A percentile compares a stretch with the other conserved stretches of the same genome.
phyloP scores from a whole-genome alignment of 1,140 invertebrate species.

The Orchestia grillus region DNA sequence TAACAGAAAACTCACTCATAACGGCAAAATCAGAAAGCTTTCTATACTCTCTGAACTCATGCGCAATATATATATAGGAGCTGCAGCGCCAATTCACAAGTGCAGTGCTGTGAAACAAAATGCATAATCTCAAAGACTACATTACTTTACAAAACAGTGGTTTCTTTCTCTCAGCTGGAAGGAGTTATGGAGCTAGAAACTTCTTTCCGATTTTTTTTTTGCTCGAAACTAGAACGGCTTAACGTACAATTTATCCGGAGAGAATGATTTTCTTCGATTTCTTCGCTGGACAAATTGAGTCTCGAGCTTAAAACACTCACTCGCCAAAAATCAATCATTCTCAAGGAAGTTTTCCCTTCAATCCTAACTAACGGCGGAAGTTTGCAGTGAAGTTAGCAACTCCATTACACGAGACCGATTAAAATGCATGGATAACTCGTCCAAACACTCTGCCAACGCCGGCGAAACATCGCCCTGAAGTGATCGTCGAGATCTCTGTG shows the following conservation, averaged over 20 bases:
- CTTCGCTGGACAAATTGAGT: slow-evolving; percentile 32
- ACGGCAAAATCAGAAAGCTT: not conserved
- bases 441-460: not conserved
- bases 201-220: not conserved
- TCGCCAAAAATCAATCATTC: slow-evolving; percentile 46
- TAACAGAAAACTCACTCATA: not conserved
- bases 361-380: slow-evolving; percentile 50
- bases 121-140: not conserved
- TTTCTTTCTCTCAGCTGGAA: not conserved
- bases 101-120: not conserved
- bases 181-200: not conserved
- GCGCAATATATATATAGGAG: not conserved
- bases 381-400: slow-evolving; percentile 5
- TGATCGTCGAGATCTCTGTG: not conserved
- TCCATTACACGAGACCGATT: slow-evolving; percentile 40
- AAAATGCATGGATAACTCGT: slow-evolving; percentile 36
- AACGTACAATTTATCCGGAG: not conserved
- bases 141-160: not conserved
- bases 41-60: not conserved
- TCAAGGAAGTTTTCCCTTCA: slow-evolving; percentile 32
- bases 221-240: not conserved
- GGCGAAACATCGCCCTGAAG: not conserved
- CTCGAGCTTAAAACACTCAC: slow-evolving; percentile 11
- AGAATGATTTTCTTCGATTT: slow-evolving; percentile 11
- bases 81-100: not conserved